phyloP scores from a whole-genome alignment of 2,888 invertebrate species.

The Callosobruchus maculatus region DNA sequence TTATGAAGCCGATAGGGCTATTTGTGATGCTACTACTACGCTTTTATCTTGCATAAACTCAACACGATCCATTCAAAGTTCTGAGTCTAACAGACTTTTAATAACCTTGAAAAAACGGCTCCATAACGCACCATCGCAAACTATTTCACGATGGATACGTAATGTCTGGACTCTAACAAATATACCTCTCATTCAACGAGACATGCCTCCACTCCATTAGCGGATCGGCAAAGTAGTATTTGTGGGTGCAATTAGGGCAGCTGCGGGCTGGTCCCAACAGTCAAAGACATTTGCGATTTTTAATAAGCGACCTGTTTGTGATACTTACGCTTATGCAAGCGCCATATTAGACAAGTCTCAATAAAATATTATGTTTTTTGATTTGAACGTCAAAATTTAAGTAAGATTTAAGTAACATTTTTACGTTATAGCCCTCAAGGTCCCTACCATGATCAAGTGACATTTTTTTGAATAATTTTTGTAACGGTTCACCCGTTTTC shows the following conservation, averaged over 20 bases:
- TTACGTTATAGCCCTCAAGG: no score
- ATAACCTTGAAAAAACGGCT: not conserved
- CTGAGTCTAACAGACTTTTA: no score
- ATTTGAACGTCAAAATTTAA: no score
- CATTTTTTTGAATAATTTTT: no score
- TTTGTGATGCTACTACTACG: constrained; percentile 14
- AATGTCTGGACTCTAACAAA: constrained; percentile 19
- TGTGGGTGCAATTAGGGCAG: constrained; percentile 21
- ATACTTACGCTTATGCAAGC: not conserved
- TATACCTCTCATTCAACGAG: constrained; percentile 28
- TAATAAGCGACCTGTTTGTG: constrained; percentile 17
- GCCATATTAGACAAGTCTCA: not conserved
- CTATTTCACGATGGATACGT: no score
- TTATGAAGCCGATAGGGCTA: constrained; percentile 4
- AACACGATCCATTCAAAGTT: constrained; percentile 4
- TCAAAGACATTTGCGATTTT: no score
- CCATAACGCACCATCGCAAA: constrained; percentile 1
- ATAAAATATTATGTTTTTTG: no score
- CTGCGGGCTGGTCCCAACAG: constrained; percentile 26
- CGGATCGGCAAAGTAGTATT: constrained; percentile 20
- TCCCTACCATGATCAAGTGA: no score
- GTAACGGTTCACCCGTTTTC: no score
- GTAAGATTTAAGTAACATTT: no score
- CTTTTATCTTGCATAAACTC: constrained; percentile 7
- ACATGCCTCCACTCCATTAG: constrained; percentile 28